Percentiles rank a stretch among this genome's conserved stretches.
Evolutionary conservation across 2,888 invertebrate species (phyloP).

Genomic region (Eulithis testata): DNA sequence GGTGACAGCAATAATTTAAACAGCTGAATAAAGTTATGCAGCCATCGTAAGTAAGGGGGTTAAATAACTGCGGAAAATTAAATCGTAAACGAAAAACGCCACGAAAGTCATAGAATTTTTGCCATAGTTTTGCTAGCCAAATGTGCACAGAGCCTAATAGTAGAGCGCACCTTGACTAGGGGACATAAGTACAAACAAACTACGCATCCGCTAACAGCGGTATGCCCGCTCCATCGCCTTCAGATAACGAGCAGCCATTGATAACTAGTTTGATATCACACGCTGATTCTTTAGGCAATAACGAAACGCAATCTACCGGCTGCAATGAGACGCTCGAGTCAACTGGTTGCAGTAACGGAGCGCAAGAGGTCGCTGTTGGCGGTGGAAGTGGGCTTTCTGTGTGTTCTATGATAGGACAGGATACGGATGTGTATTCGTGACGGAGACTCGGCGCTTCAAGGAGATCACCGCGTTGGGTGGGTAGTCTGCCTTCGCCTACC

Average conservation of each 20-base stretch:
- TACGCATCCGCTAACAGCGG: conserved; percentile 73
- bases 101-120: background rate
- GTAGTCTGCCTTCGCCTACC: conserved; percentile 84
- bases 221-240: conserved; percentile 67
- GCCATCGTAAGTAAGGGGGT: too few relatives aligned
- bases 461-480: conserved; percentile 74
- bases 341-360: conserved; percentile 37
- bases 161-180: conserved; percentile 32
- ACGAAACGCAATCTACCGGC: too few relatives aligned
- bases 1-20: too few relatives aligned
- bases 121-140: background rate
- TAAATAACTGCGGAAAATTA: too few relatives aligned
- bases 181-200: conserved; percentile 22
- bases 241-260: conserved; percentile 66
- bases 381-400: conserved; percentile 50
- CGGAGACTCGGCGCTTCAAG: conserved; percentile 80
- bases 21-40: too few relatives aligned
- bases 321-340: conserved; percentile 24
- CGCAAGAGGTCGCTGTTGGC: conserved; percentile 35
- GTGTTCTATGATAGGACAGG: conserved; percentile 89
- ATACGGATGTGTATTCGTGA: conserved; percentile 85
- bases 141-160: conserved; percentile 24
- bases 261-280: conserved; percentile 51
- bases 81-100: too few relatives aligned
- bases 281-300: conserved; percentile 10